phyloP scores from a whole-genome alignment of 2,888 invertebrate species.

The Notocelia uddmanniana region DNA sequence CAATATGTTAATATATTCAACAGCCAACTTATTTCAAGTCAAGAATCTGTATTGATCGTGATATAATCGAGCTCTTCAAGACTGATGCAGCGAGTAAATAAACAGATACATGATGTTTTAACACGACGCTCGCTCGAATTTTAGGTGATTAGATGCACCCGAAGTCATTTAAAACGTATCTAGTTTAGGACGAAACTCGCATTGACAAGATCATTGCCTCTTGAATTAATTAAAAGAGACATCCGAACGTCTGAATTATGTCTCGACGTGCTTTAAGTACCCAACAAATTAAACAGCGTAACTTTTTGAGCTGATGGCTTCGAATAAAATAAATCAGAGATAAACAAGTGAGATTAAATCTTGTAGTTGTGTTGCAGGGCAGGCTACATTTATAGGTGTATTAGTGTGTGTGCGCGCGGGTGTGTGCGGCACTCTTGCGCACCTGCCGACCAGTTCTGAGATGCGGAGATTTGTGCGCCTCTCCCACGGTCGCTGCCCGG shows the following conservation, averaged over 20 bases:
- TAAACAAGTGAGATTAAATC: constrained; percentile 79
- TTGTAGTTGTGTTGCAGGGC: constrained; percentile 56
- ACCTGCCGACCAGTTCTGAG: constrained; percentile 86
- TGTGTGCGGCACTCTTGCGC: constrained; percentile 60
- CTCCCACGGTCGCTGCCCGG: constrained; percentile 85
- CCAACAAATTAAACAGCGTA: constrained; percentile 79
- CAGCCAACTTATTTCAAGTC: constrained; percentile 21
- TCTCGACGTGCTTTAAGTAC: constrained; percentile 27
- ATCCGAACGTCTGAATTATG: constrained; percentile 66
- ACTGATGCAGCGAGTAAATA: constrained; percentile 29
- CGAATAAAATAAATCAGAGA: constrained; percentile 84
- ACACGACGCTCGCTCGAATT: constrained; percentile 24
- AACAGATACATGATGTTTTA: constrained; percentile 39
- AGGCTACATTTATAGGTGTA: constrained; percentile 81
- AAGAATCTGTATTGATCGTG: constrained; percentile 23
- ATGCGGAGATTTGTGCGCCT: constrained; percentile 85
- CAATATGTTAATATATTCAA: constrained; percentile 32
- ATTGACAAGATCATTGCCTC: constrained; percentile 71
- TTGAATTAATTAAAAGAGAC: constrained; percentile 77
- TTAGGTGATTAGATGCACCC: constrained; percentile 28
- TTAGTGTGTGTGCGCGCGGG: constrained; percentile 54
- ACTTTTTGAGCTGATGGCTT: constrained; percentile 77
- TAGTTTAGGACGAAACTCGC: constrained; percentile 42
- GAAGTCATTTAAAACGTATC: constrained; percentile 38
- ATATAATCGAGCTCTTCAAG: constrained; percentile 24